A percentile compares a stretch with the other conserved stretches of the same genome.
Conservation (phyloP, 35 echinoderm and acorn worm genomes). For the Acanthaster planci region DNA sequence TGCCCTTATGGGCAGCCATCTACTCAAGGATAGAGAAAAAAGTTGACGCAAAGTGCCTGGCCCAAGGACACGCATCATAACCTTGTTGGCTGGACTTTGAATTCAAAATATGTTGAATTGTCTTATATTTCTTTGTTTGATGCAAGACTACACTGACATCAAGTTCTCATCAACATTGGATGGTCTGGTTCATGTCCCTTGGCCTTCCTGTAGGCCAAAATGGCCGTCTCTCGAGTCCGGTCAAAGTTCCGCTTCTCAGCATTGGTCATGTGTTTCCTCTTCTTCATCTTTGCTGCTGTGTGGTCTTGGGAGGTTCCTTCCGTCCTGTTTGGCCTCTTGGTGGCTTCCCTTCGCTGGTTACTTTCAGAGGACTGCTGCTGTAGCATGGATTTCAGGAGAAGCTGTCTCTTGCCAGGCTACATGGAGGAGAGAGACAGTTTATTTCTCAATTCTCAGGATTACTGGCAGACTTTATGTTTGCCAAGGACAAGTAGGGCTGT, state of each 20-base stretch:
- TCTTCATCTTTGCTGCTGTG: background rate
- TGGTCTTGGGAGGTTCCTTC: background rate
- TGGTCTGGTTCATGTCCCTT: background rate
- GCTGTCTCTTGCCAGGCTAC: background rate
- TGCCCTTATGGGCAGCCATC: no score
- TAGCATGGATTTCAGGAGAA: conserved; percentile 3
- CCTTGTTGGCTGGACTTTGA: no score
- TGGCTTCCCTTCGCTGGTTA: background rate
- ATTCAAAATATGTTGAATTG: no score
- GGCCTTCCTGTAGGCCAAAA: conserved; percentile 9
- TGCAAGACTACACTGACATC: no score
- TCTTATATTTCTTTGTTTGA: no score
- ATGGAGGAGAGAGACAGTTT: no score
- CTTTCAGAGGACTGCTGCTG: background rate
- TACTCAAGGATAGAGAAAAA: no score
- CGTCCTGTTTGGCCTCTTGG: conserved; percentile 4
- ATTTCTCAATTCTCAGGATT: no score
- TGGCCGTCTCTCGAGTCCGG: background rate
- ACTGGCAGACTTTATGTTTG: no score
- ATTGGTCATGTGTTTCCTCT: conserved; percentile 15
- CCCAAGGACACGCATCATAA: no score
- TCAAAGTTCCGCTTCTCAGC: conserved; percentile 20
- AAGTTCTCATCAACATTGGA: background rate
- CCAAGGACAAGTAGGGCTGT: no score
- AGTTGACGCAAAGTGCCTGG: no score